A percentile compares a stretch with the other conserved stretches of the same genome.
Conservation (phyloP, 2,888 invertebrate genomes). For the Acleris sparsana region DNA sequence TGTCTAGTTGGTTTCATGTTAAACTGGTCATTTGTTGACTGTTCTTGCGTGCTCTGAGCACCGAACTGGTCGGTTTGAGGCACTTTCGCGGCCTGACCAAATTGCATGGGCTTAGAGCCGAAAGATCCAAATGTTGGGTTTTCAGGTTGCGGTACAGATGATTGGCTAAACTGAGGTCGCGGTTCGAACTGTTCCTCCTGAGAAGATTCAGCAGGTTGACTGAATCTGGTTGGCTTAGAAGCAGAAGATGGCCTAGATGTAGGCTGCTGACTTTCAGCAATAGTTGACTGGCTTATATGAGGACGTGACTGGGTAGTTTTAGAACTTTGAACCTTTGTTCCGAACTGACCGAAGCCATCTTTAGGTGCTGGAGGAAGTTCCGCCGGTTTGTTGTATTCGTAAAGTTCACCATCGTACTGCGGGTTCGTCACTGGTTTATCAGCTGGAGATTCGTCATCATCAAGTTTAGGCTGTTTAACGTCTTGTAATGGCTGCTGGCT, state of each 20-base stretch:
- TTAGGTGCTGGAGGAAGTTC: conserved; percentile 47
- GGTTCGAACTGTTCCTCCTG: conserved; percentile 13
- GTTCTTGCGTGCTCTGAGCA: conserved; percentile 24
- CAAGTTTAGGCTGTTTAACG: conserved; percentile 36
- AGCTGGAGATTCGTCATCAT: conserved; percentile 31
- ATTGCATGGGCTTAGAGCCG: conserved; percentile 27
- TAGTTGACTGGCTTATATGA: conserved; percentile 24
- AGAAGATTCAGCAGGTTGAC: conserved; percentile 2
- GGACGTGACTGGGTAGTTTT: conserved; percentile 15
- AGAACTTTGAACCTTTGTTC: conserved; percentile 22
- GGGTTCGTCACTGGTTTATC: conserved; percentile 40
- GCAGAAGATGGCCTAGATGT: conserved; percentile 41
- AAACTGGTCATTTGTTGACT: conserved; percentile 10
- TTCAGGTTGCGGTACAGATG: conserved; percentile 28
- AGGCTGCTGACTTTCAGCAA: conserved; percentile 32
- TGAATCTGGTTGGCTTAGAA: conserved; percentile 9
- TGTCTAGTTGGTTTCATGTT: conserved; percentile 40
- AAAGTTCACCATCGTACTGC: conserved; percentile 56
- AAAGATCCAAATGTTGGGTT: conserved; percentile 40
- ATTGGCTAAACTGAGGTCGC: conserved; percentile 27
- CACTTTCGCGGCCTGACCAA: conserved; percentile 13
- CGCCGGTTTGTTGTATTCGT: conserved; percentile 65
- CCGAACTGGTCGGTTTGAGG: conserved; percentile 17
- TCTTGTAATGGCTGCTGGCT: conserved; percentile 29
- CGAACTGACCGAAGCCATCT: conserved; percentile 33